A percentile compares a stretch with the other conserved stretches of the same genome.
These are phyloP conservation scores for Parauchenoglanis ngamensis DNA, from an alignment of 2,797 vertebrate species.

Conservation along the genomic window DNA sequence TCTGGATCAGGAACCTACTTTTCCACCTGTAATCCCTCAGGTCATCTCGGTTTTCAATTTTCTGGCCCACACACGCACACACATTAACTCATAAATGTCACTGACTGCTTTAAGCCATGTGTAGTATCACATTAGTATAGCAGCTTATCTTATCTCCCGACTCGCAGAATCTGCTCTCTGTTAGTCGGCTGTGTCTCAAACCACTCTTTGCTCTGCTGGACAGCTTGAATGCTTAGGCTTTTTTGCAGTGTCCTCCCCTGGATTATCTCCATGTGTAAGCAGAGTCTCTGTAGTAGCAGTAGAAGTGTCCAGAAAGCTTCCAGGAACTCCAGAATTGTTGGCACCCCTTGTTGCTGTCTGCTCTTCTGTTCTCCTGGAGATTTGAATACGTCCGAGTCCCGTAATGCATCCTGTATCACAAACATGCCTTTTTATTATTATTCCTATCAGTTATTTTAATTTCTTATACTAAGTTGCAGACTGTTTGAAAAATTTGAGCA, in stretches of 20 bases:
- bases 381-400: neutral
- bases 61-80: neutral
- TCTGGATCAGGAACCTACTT: neutral
- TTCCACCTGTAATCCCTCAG: conserved; percentile 10
- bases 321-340: neutral
- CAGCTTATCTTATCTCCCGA: neutral
- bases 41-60: conserved; percentile 2
- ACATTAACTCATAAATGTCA: neutral
- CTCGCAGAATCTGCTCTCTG: neutral
- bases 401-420: neutral
- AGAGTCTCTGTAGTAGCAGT: neutral
- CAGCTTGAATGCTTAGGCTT: neutral
- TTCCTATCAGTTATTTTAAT: neutral
- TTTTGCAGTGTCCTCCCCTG: neutral
- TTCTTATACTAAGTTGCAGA: neutral
- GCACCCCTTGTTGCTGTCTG: neutral
- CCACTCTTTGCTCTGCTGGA: neutral
- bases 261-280: neutral
- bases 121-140: conserved; percentile 10
- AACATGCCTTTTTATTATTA: neutral
- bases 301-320: neutral
- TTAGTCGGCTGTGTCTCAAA: neutral
- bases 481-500: neutral
- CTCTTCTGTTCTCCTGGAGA: neutral
- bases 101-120: neutral